Base-by-base conservation (phyloP, 2,113 vertebrate species). In the Atherinomorus stipes region DNA sequence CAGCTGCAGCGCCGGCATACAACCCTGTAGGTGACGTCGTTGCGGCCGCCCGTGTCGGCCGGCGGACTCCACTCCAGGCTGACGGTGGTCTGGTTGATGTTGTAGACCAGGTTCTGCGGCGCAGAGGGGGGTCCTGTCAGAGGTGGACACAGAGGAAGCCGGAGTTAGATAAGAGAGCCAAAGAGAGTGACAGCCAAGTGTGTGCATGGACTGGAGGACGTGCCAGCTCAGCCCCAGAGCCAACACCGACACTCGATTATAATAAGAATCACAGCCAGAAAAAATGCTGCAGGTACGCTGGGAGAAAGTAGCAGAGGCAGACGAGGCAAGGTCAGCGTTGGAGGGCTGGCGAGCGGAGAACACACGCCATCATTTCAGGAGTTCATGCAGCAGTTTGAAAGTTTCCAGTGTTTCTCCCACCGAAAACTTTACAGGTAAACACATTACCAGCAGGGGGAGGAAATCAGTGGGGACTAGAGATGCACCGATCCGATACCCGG, bases 41-140 rank as follows among this genome's bases (percentile, higher is more conserved):
- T 96, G 56, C 98, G 96, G 74, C 98, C 97, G 1, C 97, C 97
- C 0, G 94, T 95, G 91, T 99, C 98, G 0, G 97, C 97, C 7
- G 98, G 97, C 52, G 96, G 97, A 88, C 94, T 95, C 98, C 97
- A 99, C 88, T 99, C 98, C 89, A 99, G 93, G 90, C 94, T 96
- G 52, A 99, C 96, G 0, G 96, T 97, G 78, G 97, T 99, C 92
- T 99, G 97, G 93, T 99, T 99, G 94, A 98, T 99, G 92, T 98
- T 99, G 94, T 97, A 99, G 92, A 99, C 98, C 85, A 99, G 95
- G 92, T 99, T 99, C 92, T 99, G 97, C 23, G 98, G 98, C 82
- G 98, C 97, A 38, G 98, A 99, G 61, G 98, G 98, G 88, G 98
- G 98, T 91, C 98, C 98, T 93, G 86, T 68, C 86, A 85, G 92